Evolutionary conservation across 1,140 invertebrate genomes (phyloP).

Genomic region (Glomeris maerens): DNA sequence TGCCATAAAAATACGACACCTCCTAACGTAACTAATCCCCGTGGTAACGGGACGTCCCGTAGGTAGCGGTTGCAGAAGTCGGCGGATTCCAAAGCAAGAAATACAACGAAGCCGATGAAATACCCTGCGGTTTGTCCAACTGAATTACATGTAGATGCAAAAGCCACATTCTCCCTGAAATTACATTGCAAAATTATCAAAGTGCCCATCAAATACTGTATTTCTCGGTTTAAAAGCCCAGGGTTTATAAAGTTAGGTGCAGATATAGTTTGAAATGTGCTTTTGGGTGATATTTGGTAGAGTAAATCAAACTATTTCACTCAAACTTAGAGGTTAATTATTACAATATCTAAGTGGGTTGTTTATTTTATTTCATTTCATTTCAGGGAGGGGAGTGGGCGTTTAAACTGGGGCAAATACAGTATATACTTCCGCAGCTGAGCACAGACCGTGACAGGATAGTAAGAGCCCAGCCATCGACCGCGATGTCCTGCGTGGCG

Average conservation of each 20-base stretch:
- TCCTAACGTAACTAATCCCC: slow-evolving; percentile 70
- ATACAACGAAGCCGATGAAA: slow-evolving; percentile 93
- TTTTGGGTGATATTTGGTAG: too few relatives aligned
- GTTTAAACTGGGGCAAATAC: too few relatives aligned
- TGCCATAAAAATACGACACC: too few relatives aligned
- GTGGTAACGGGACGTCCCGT: slow-evolving; percentile 47
- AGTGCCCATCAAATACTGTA: too few relatives aligned
- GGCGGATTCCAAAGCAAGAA: slow-evolving; percentile 90
- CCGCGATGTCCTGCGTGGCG: slow-evolving; percentile 98
- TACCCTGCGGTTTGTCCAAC: slow-evolving; percentile 97
- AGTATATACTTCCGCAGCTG: background rate
- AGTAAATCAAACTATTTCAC: too few relatives aligned
- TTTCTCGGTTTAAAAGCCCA: too few relatives aligned
- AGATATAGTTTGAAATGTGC: too few relatives aligned
- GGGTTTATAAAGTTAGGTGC: too few relatives aligned
- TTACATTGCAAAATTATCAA: slow-evolving; percentile 23
- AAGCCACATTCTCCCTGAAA: slow-evolving; percentile 78
- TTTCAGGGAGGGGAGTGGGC: too few relatives aligned
- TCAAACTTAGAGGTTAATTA: too few relatives aligned
- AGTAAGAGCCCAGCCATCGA: slow-evolving; percentile 98
- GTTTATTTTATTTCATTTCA: too few relatives aligned
- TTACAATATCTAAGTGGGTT: too few relatives aligned
- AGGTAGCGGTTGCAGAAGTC: slow-evolving; percentile 93
- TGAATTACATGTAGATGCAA: slow-evolving; percentile 96
- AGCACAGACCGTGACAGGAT: slow-evolving; percentile 73